These are phyloP conservation scores for Pseudachorutes palmiensis DNA, from an alignment of 1,140 invertebrate species.

Conservation along the genomic window DNA sequence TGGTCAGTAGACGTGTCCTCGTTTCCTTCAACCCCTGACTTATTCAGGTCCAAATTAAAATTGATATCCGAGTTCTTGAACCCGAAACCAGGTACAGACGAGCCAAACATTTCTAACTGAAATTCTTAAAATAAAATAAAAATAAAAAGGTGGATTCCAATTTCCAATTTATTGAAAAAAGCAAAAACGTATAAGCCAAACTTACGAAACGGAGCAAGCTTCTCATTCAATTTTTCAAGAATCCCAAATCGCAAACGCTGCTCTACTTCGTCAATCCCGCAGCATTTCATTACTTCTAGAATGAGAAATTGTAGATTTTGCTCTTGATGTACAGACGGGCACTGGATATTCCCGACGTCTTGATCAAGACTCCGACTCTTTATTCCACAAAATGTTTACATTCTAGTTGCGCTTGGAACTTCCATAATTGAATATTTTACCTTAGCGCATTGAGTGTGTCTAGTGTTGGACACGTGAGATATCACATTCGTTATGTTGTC, in stretches of 20 bases:
- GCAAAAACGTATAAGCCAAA: too few species aligned
- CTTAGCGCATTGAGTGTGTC: conserved; percentile 20
- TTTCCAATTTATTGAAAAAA: too few species aligned
- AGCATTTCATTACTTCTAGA: background rate
- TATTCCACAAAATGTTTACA: background rate
- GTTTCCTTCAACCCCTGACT: background rate
- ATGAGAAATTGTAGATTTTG: background rate
- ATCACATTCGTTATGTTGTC: conserved; percentile 22
- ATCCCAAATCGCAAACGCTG: conserved; percentile 4
- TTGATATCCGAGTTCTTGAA: conserved; percentile 34
- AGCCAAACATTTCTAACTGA: conserved; percentile 26
- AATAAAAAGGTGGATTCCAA: too few species aligned
- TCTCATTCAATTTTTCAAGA: background rate
- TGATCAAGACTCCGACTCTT: background rate
- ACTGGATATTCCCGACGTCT: background rate
- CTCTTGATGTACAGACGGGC: background rate
- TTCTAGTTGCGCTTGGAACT: background rate
- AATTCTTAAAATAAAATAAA: background rate
- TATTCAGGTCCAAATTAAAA: conserved; percentile 20
- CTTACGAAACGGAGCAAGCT: too few species aligned
- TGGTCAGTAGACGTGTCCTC: background rate
- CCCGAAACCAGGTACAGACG: conserved; percentile 31
- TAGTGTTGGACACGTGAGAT: conserved; percentile 22
- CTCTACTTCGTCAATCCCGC: conserved; percentile 2
- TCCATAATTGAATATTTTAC: conserved; percentile 16